phyloP scores from a whole-genome alignment of 2,113 vertebrate genomes.

The Halcyon senegalensis region DNA sequence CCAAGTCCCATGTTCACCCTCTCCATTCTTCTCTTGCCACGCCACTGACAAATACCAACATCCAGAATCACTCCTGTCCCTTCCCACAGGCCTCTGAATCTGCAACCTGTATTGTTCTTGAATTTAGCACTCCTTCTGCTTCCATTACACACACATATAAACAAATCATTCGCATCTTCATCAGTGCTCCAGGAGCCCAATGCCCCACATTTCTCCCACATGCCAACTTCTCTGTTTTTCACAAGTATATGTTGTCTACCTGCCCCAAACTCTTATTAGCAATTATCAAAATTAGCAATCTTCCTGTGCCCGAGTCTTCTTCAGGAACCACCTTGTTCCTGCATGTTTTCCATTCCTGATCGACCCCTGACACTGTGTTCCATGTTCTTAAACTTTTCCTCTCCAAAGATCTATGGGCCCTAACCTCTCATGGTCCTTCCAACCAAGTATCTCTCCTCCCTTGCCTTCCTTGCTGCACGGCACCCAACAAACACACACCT shows the following conservation, averaged over 20 bases:
- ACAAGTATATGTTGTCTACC: background rate
- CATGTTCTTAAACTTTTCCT: background rate
- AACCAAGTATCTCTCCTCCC: background rate
- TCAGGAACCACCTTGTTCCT: background rate
- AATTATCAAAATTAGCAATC: background rate
- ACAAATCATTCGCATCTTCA: background rate
- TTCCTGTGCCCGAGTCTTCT: background rate
- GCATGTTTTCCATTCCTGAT: background rate
- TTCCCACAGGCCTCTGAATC: background rate
- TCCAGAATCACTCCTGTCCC: background rate
- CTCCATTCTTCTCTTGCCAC: background rate
- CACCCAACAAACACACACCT: background rate
- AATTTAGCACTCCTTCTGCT: background rate
- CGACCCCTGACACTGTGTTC: background rate
- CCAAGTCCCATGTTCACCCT: accelerated
- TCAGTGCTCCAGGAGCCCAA: background rate
- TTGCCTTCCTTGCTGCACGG: background rate
- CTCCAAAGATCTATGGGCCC: background rate
- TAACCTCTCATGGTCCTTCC: background rate
- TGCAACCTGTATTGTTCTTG: background rate
- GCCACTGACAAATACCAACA: background rate
- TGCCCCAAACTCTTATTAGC: background rate
- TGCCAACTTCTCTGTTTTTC: background rate
- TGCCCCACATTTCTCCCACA: accelerated
- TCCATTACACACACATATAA: background rate